These are phyloP conservation scores for Limonius californicus DNA, from an alignment of 1,140 invertebrate genomes.

Conservation along the genomic window DNA sequence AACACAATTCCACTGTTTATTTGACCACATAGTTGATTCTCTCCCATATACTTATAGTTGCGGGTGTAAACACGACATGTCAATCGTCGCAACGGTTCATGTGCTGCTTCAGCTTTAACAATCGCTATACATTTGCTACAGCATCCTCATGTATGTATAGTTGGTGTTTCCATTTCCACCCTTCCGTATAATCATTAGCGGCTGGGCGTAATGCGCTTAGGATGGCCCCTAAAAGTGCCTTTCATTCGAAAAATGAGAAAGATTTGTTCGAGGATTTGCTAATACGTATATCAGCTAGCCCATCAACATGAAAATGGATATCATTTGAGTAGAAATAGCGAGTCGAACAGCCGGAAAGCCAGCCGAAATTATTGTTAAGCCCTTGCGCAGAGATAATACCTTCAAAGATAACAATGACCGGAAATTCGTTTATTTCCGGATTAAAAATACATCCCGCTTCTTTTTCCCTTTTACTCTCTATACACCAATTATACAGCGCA, in stretches of 20 bases:
- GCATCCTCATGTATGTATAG: neutral
- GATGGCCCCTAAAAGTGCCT: neutral
- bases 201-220: neutral
- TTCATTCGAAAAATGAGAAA: neutral
- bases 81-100: slow-evolving; percentile 26
- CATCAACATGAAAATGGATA: neutral
- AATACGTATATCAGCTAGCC: neutral
- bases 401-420: slow-evolving; percentile 26
- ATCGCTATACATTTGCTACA: neutral
- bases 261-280: neutral
- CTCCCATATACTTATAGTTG: slow-evolving; percentile 40
- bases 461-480: slow-evolving; percentile 3
- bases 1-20: slow-evolving; percentile 24
- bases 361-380: slow-evolving; percentile 10
- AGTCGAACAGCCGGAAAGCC: slow-evolving; percentile 2
- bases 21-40: slow-evolving; percentile 28
- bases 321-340: neutral
- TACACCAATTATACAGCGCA: slow-evolving; percentile 3
- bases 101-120: neutral
- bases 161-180: too few relatives aligned
- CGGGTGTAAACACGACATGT: slow-evolving; percentile 40
- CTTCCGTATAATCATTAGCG: neutral
- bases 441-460: slow-evolving; percentile 22
- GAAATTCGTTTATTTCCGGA: slow-evolving; percentile 28
- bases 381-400: slow-evolving; percentile 16